Evolutionary conservation across 2,797 vertebrate species (phyloP).

Genomic region (Phylloscopus collybita): DNA sequence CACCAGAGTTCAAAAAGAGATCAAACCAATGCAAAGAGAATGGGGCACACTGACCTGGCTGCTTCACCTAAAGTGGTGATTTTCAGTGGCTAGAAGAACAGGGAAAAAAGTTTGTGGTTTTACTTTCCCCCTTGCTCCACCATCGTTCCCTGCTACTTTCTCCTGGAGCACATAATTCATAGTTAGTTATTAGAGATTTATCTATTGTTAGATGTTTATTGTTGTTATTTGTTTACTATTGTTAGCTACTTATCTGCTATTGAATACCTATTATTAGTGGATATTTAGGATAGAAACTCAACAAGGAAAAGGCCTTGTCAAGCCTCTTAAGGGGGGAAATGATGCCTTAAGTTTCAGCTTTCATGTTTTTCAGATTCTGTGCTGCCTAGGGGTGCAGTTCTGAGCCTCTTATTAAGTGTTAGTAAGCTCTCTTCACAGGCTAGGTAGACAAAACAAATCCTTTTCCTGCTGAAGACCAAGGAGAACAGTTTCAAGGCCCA

Average conservation of each 20-base stretch:
- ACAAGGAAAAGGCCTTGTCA: neutral
- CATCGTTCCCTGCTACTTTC: neutral
- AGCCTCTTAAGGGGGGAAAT: neutral
- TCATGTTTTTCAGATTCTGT: neutral
- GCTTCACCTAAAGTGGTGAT: neutral
- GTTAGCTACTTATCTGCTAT: neutral
- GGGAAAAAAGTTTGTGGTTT: neutral
- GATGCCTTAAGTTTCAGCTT: neutral
- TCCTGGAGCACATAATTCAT: neutral
- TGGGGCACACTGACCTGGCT: neutral
- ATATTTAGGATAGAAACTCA: neutral
- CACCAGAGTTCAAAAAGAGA: neutral
- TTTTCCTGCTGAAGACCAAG: neutral
- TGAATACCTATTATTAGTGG: neutral
- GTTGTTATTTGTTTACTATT: neutral
- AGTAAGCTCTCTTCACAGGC: neutral
- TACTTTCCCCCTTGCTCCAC: rapidly evolving
- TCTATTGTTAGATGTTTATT: neutral
- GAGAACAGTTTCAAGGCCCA: neutral
- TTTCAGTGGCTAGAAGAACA: neutral
- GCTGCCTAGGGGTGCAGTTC: neutral
- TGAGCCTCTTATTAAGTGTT: neutral
- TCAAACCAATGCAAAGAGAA: neutral
- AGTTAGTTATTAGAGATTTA: neutral
- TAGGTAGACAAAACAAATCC: neutral